Conservation (phyloP, 2,797 vertebrate genomes). For the Cossypha caffra region DNA sequence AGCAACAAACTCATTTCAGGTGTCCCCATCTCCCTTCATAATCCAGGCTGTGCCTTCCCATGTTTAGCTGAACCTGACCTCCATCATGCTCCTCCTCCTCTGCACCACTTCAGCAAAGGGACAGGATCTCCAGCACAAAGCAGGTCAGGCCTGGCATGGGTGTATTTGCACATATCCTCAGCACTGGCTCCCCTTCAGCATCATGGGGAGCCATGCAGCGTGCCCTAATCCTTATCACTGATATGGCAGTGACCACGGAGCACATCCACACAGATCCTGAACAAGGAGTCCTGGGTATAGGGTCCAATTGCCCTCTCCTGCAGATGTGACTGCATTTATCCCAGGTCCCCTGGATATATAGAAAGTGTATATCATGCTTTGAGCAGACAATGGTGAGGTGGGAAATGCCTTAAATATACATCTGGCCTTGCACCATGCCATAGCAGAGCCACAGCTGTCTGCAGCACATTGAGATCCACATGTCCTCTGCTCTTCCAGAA, state of each 20-base stretch:
- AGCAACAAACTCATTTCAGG: not conserved
- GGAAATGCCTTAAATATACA: not conserved
- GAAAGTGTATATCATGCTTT: not conserved
- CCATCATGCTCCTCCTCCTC: not conserved
- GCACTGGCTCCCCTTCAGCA: not conserved
- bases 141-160: not conserved
- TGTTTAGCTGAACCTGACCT: fast-evolving
- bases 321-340: not conserved
- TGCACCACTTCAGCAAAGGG: not conserved
- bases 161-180: not conserved
- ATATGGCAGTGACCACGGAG: fast-evolving
- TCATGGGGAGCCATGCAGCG: fast-evolving
- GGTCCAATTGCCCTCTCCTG: not conserved
- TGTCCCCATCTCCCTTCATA: not conserved
- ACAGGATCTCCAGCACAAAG: not conserved
- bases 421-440: not conserved
- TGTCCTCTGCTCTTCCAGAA: conserved; percentile 1
- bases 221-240: not conserved
- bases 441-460: not conserved
- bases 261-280: not conserved
- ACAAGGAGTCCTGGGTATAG: not conserved
- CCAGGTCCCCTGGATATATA: not conserved
- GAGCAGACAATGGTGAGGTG: not conserved
- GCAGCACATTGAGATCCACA: not conserved
- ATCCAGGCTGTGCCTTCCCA: not conserved